phyloP scores from a whole-genome alignment of 2,797 vertebrate species.

The Sebastes vulpes region DNA sequence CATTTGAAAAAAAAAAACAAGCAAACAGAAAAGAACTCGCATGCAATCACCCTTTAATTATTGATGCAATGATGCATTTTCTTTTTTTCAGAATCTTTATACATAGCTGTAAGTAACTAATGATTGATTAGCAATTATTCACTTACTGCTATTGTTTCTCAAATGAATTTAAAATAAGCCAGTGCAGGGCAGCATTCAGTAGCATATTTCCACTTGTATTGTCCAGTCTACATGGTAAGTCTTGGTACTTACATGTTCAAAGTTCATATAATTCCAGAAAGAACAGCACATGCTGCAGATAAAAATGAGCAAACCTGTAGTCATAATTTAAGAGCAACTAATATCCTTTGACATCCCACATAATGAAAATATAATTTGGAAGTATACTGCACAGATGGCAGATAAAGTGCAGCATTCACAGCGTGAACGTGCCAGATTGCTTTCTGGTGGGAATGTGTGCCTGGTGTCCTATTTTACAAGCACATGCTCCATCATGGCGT shows the following conservation, averaged over 20 bases:
- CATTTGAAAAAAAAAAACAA: too few relatives aligned
- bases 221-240: not conserved
- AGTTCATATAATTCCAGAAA: not conserved
- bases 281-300: not conserved
- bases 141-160: not conserved
- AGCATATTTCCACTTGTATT: not conserved
- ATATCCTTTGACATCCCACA: conserved; percentile 44
- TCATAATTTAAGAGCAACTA: conserved; percentile 28
- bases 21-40: fast-evolving
- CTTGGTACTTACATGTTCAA: not conserved
- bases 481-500: conserved; percentile 67
- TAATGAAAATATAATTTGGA: conserved; percentile 62
- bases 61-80: not conserved
- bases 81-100: not conserved
- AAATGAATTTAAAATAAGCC: not conserved
- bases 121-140: not conserved
- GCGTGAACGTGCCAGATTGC: conserved; percentile 67
- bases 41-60: not conserved
- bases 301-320: conserved; percentile 4
- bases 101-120: not conserved
- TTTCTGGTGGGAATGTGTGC: conserved; percentile 61
- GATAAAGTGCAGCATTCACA: conserved; percentile 58
- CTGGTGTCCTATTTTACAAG: conserved; percentile 68
- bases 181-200: not conserved
- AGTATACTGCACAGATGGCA: conserved; percentile 67